phyloP scores from a whole-genome alignment of 2,888 invertebrate genomes.

The Euzetes globulus region DNA sequence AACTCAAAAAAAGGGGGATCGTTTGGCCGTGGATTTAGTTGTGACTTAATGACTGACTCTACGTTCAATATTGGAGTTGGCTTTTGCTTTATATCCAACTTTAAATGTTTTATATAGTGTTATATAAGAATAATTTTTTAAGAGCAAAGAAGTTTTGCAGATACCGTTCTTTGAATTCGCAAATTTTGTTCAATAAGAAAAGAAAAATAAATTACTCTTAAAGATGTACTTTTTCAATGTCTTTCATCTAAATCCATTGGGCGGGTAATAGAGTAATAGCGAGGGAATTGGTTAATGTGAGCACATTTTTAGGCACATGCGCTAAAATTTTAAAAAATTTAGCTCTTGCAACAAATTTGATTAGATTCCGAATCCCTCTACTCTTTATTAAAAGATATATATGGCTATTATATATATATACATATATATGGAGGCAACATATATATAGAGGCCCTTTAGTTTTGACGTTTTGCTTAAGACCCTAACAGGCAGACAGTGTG shows the following conservation, averaged over 20 bases:
- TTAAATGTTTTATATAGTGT: not conserved
- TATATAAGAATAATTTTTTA: not conserved
- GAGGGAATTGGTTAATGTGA: conserved; percentile 19
- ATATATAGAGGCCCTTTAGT: conserved; percentile 11
- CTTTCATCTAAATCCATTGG: conserved; percentile 12
- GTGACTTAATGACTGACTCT: not conserved
- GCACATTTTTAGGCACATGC: not conserved
- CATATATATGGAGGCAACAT: not conserved
- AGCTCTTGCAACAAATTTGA: not conserved
- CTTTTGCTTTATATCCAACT: not conserved
- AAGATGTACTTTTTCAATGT: conserved; percentile 19
- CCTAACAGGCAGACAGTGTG: not conserved
- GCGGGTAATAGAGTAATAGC: conserved; percentile 9
- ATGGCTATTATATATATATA: not conserved
- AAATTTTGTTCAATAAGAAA: conserved; percentile 1
- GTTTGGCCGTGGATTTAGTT: not conserved
- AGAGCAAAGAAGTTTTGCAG: not conserved
- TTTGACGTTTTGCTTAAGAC: conserved; percentile 21
- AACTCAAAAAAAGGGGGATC: conserved; percentile 5
- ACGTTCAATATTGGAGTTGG: not conserved
- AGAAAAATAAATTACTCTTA: conserved; percentile 17
- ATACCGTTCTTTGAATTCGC: not conserved
- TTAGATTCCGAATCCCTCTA: conserved; percentile 15
- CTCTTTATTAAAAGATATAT: conserved; percentile 24
- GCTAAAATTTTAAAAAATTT: not conserved